A percentile compares a stretch with the other conserved stretches of the same genome.
These are phyloP conservation scores for Geodia barretti DNA, from an alignment of 37 sponge, comb jelly and placozoan genomes.

Conservation along the genomic window DNA sequence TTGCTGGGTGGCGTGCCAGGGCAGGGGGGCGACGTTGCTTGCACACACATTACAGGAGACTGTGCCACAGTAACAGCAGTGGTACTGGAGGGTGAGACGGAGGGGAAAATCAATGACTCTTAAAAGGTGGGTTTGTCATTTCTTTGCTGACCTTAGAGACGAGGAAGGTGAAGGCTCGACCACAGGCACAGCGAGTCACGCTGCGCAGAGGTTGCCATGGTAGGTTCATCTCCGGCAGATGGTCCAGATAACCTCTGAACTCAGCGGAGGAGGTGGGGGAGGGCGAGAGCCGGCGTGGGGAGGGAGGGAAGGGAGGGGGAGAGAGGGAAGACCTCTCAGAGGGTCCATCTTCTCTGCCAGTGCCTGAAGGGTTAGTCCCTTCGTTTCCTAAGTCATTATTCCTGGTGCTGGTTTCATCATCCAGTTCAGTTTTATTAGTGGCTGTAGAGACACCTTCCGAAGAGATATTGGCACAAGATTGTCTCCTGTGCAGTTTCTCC, in stretches of 20 bases:
- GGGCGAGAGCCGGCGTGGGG: background rate
- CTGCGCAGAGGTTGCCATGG: constrained; percentile 50
- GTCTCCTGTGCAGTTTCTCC: too few relatives aligned
- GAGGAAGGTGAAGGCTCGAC: constrained; percentile 39
- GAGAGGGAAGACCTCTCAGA: too few relatives aligned
- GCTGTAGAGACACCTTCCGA: background rate
- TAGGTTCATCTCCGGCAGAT: constrained; percentile 47
- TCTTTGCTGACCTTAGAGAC: constrained; percentile 34
- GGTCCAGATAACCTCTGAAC: constrained; percentile 17
- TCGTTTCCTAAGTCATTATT: background rate
- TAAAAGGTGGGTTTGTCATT: background rate
- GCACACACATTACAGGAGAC: constrained; percentile 60
- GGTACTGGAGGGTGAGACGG: constrained; percentile 45
- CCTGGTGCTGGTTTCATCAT: background rate
- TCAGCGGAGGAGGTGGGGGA: constrained; percentile 15
- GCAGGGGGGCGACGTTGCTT: constrained; percentile 47
- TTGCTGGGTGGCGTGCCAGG: constrained; percentile 25
- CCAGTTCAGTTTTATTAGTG: background rate
- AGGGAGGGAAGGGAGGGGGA: background rate
- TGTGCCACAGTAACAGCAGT: constrained; percentile 65
- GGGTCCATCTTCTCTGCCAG: too few relatives aligned
- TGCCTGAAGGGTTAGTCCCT: background rate
- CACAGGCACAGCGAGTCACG: constrained; percentile 43
- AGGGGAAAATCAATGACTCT: background rate
- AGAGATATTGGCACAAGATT: background rate